phyloP scores from a whole-genome alignment of 2,113 vertebrate species.

The Burhinus bistriatus region DNA sequence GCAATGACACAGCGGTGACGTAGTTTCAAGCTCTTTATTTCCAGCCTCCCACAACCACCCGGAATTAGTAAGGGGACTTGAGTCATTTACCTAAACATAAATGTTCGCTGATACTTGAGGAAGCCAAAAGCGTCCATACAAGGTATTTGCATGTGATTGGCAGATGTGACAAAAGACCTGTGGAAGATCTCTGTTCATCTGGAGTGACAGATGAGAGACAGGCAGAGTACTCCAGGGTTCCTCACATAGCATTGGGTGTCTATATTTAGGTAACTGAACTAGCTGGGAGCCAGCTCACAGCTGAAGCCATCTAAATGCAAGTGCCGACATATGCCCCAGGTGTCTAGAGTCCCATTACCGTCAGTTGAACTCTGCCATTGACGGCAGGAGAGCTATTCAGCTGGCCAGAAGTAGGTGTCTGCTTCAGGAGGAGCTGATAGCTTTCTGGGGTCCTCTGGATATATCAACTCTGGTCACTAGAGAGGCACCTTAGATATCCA shows the following conservation, averaged over 20 bases:
- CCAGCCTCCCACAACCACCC: not conserved
- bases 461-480: too few relatives aligned
- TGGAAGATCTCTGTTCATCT: not conserved
- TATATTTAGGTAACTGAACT: not conserved
- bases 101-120: not conserved
- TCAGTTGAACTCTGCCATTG: not conserved
- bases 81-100: not conserved
- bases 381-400: not conserved
- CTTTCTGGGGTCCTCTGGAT: not conserved
- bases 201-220: not conserved
- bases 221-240: not conserved
- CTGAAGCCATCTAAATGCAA: not conserved
- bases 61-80: not conserved
- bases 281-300: not conserved
- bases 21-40: not conserved
- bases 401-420: not conserved
- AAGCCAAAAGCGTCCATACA: not conserved
- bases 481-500: not conserved
- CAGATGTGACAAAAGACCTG: not conserved
- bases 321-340: not conserved
- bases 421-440: not conserved
- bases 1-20: not conserved
- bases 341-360: not conserved
- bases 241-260: rapidly evolving
- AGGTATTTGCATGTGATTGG: not conserved